A percentile compares a stretch with the other conserved stretches of the same genome.
phyloP scores from a whole-genome alignment of 2,113 vertebrate genomes.

The Megatriorchis doriae region DNA sequence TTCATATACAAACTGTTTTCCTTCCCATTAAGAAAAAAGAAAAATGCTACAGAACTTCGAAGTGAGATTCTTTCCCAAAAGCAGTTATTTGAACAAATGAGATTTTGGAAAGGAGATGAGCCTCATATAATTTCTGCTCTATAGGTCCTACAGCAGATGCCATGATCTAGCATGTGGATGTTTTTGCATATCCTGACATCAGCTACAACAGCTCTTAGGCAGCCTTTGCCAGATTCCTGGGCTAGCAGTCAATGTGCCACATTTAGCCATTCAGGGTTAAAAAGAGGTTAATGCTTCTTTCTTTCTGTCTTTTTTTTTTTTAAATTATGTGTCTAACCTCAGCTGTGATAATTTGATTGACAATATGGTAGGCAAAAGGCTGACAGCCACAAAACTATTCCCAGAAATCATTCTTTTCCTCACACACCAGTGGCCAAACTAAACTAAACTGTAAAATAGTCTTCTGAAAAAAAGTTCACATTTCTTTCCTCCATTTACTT shows the following conservation, averaged over 20 bases:
- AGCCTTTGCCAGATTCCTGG: not conserved
- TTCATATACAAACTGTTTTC: not conserved
- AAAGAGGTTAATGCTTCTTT: not conserved
- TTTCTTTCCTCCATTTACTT: conserved; percentile 19
- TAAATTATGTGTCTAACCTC: not conserved
- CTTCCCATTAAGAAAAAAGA: not conserved
- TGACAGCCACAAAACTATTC: conserved; percentile 28
- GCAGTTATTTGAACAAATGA: not conserved
- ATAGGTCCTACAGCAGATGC: not conserved
- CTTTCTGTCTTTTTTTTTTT: not conserved
- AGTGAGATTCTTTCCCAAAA: not conserved
- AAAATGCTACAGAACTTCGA: not conserved
- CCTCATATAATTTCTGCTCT: not conserved
- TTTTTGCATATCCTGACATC: not conserved
- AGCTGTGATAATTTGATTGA: conserved; percentile 26
- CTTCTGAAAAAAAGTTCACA: not conserved
- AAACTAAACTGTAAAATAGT: conserved; percentile 32
- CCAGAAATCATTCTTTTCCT: conserved; percentile 39
- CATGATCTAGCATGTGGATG: not conserved
- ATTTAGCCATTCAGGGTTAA: not conserved
- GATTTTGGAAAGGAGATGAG: not conserved
- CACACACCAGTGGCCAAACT: conserved; percentile 15
- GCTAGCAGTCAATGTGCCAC: not conserved
- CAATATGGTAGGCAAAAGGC: conserved; percentile 27
- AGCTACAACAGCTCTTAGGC: not conserved